Percentiles rank a stretch among this genome's conserved stretches.
phyloP scores from a whole-genome alignment of 2,113 vertebrate species.

The Caracal caracal region DNA sequence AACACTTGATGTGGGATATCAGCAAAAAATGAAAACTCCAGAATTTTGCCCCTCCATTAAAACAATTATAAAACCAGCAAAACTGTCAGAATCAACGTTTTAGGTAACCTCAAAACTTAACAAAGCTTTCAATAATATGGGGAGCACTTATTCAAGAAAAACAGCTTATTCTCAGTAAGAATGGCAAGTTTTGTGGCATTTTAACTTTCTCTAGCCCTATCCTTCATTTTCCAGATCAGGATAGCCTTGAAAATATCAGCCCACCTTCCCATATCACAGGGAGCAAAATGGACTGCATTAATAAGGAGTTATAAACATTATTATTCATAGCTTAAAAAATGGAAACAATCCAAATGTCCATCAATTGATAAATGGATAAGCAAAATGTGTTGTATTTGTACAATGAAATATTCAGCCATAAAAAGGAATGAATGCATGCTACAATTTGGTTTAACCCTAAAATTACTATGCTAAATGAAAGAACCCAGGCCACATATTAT shows the following conservation, averaged over 20 bases:
- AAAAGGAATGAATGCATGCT: neutral
- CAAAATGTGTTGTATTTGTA: neutral
- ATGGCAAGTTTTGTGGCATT: neutral
- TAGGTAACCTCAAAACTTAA: neutral
- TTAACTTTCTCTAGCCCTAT: neutral
- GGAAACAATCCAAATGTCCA: neutral
- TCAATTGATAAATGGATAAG: neutral
- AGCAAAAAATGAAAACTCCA: neutral
- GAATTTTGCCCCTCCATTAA: neutral
- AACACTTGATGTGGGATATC: neutral
- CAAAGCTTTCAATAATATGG: neutral
- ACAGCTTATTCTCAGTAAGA: neutral
- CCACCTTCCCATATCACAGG: neutral
- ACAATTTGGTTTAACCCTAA: neutral
- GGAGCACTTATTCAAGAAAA: neutral
- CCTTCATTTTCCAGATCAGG: neutral
- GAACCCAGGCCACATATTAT: neutral
- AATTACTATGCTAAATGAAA: neutral
- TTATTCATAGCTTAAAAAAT: neutral
- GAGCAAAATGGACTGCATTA: conserved; percentile 11
- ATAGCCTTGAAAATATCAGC: neutral
- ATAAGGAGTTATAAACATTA: conserved; percentile 18
- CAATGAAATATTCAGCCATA: neutral
- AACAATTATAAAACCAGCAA: neutral
- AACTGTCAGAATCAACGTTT: neutral